Evolutionary conservation across 2,888 invertebrate genomes (phyloP), one percentile per base, ranked within the genome.

Genomic region (Sinohyriopsis cumingii): DNA sequence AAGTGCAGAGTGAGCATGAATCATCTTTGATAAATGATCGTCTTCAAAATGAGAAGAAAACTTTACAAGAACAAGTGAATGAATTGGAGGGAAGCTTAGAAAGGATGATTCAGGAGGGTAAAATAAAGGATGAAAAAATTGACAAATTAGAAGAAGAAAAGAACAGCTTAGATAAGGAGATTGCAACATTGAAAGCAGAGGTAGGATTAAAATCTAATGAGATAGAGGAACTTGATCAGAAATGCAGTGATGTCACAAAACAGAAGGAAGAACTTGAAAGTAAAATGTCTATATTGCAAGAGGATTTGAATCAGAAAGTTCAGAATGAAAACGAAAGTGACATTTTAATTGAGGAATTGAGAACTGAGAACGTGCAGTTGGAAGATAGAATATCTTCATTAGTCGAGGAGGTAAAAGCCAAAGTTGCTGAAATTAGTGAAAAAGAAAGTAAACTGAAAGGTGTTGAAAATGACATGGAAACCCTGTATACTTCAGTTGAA

Each of bases 311-410:
- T 59, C 65, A 76, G 61, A 72, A 70, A 62, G 24, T 55, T 59
- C 67, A 76, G 63, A 25, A 64, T 18, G 75, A 76, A 71, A 76
- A 72, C 24, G 71, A 71, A 61, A 76, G 61, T 28, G 55, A 12
- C 12, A 45, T 12, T 12, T 59, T 55, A 24, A 63, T 33, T 5
- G 19, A 59, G 63, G 59, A 63, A 54, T 56, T 45, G 28, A 59
- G n/a, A 64, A 55, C 45, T 67, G 64, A 54, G 62, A 73, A 59
- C 65, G 45, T 55, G 28, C 64, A 54, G 18, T 62, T 67, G 54
- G 55, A 54, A 61, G 67, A 61, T 59, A 20, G 5, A 67, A 45
- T 45, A 12, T 45, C 12, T 12, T 45, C 45, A 45, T 45, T 45
- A 45, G 12, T 45, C 45, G 45, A 45, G 12, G 45, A 45, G 45